Base-by-base conservation (phyloP, 2,888 invertebrate species). In the Malthinus seriepunctatus region DNA sequence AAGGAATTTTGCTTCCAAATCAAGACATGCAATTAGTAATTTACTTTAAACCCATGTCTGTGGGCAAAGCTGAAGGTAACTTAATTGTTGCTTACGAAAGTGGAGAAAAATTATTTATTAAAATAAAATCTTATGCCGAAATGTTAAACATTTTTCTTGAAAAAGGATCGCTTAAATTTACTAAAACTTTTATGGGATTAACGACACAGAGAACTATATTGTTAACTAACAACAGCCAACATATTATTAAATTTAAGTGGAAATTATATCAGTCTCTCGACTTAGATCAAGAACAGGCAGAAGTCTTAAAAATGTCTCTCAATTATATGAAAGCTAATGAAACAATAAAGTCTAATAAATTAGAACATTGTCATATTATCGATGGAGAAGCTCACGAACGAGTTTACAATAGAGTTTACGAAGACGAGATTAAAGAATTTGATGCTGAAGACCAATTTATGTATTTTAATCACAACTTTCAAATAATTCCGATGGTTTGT, bases 161-260 rank as follows among this genome's bases (percentile, higher is more conserved):
- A 53, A 81, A 81, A 54, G 72, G 79, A 37, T 75, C 77, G 0
- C 72, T 87, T 1, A 69, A 79, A 61, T 84, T 88, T 67, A 76
- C 80, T 3, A 83, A 85, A 44, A 86, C 86, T 0, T 87, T 80
- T 66, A 80, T 86, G 52, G 84, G 83, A 3, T 77, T 87, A 74
- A 80, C 81, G 46, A 80, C 81, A 9, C 81, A 83, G 53, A 78
- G 80, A 62, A 76, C 74, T 0, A 72, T 86, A 14, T 81, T 80
- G 63, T 78, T 88, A 45, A 72, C 72, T 10, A 88, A 88, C 69
- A 81, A 81, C 60, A 85, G 86, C 9, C 73, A 82, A 31, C 80
- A 83, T 63, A 37, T 79, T 4, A 75, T 86, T 1, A 79, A 81
- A 0, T 87, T 82, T 65, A 78, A 81, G 66, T 88, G 87, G 80